These are phyloP conservation scores for Engraulis encrasicolus DNA, from an alignment of 2,113 vertebrate species.

Conservation along the genomic window DNA sequence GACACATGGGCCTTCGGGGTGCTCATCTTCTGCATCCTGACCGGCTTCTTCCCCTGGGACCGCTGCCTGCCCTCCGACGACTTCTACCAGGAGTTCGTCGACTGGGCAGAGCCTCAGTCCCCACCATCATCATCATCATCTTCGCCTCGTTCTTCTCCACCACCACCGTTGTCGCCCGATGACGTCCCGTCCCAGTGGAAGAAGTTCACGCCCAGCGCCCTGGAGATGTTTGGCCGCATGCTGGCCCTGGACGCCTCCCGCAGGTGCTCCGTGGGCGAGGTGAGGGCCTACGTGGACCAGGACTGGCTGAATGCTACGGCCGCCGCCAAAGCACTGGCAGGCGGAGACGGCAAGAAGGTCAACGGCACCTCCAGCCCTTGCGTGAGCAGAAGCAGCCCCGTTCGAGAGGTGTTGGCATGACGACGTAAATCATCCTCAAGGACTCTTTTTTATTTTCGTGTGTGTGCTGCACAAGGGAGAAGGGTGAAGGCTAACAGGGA, in stretches of 20 bases:
- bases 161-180: conserved; percentile 55
- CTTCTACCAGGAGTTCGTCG: conserved; percentile 89
- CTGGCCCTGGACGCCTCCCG: conserved; percentile 76
- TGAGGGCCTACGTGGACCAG: conserved; percentile 72
- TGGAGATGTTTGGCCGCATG: conserved; percentile 83
- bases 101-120: no score
- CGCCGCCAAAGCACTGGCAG: conserved; percentile 15
- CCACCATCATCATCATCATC: no score
- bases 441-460: neutral
- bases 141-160: no score
- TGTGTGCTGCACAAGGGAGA: neutral
- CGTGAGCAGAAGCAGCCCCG: conserved; percentile 38
- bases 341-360: conserved; percentile 30
- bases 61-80: conserved; percentile 78
- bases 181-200: conserved; percentile 84
- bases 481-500: no score
- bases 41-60: conserved; percentile 95
- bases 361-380: conserved; percentile 29
- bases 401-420: conserved; percentile 15
- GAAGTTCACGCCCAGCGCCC: conserved; percentile 78
- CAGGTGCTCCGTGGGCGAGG: conserved; percentile 71
- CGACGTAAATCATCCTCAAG: conserved; percentile 3
- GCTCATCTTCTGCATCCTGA: conserved; percentile 91
- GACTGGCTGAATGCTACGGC: conserved; percentile 69
- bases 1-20: conserved; percentile 93